Evolutionary conservation across 1,140 invertebrate species (phyloP), one percentile per base, ranked within the genome.

Genomic region (Panagrolaimus sp.): DNA sequence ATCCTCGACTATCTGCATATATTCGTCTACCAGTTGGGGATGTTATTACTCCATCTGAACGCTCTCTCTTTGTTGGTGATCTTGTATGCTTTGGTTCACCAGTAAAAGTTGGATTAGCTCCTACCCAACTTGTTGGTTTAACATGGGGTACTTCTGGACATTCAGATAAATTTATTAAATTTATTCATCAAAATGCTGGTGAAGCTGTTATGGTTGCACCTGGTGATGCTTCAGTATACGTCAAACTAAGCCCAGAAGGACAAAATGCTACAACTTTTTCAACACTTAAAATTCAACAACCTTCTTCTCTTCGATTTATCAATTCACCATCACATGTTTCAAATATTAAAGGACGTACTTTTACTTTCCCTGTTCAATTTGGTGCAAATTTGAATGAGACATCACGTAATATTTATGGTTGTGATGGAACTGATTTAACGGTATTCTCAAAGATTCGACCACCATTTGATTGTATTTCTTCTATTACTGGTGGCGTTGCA

Each of bases 41-140:
- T n/a, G n/a, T 57, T 8, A 11, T 57, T 20, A 0, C 51, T 20
- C 51, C 51, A 23, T 7, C 31, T 38, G n/a, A n/a, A n/a, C n/a
- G 31, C 31, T 38, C 31, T 7, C 7, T 2, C 7, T 38, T 38
- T 38, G 31, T 57, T 27, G 51, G 51, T 13, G 51, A 57, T 16
- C 51, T 57, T 27, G 51, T 57, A 20, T 57, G 51, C n/a, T 57
- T 57, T 25, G n/a, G 20, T 11, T 57, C 51, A 16, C 51, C 51
- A 0, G 51, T 57, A 11, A 38, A 38, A 38, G 31, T 38, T 38
- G 31, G 31, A 4, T 4, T 7, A 4, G 51, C 20, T 1, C 20
- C 51, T n/a, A n/a, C n/a, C n/a, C n/a, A n/a, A n/a, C n/a, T n/a
- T n/a, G n/a, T n/a, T 11, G 27, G n/a, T 16, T 25, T 57, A 20